These are phyloP conservation scores for Chrysolina oricalcia DNA, from an alignment of 2,888 invertebrate genomes.

Conservation along the genomic window DNA sequence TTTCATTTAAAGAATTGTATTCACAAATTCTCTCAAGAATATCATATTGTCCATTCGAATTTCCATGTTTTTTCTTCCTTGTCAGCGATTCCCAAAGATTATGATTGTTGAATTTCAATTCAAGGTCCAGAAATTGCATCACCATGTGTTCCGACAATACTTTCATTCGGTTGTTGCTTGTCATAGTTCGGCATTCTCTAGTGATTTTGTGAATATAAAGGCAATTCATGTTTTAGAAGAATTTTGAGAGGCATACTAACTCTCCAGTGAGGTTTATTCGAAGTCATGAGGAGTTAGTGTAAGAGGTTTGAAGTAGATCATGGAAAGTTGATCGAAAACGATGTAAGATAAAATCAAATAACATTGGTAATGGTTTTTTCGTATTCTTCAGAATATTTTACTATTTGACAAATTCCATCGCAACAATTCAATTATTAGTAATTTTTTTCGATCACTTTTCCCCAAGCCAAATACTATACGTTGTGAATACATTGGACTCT, in stretches of 20 bases:
- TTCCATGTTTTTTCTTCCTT: no score
- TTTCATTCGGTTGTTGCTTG: not conserved
- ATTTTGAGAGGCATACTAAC: not conserved
- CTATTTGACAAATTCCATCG: not conserved
- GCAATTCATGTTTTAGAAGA: not conserved
- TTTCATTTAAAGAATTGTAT: constrained; percentile 5
- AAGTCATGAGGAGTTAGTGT: not conserved
- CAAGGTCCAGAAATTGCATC: not conserved
- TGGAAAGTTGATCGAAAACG: constrained; percentile 6
- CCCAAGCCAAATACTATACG: constrained; percentile 20
- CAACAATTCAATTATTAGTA: not conserved
- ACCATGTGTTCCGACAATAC: no score
- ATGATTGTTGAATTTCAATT: not conserved
- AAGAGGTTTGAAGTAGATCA: not conserved
- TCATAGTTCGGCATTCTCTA: not conserved
- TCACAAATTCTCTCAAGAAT: not conserved
- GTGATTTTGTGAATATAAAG: constrained; percentile 3
- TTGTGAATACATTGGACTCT: constrained; percentile 58
- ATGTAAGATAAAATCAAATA: not conserved
- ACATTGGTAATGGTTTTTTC: no score
- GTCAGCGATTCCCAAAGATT: not conserved
- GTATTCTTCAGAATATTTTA: not conserved
- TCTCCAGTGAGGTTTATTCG: constrained; percentile 7
- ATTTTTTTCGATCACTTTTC: not conserved
- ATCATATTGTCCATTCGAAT: no score